Evolutionary conservation across 1,140 invertebrate genomes (phyloP).

Genomic region (Ostrea denselamellosa): DNA sequence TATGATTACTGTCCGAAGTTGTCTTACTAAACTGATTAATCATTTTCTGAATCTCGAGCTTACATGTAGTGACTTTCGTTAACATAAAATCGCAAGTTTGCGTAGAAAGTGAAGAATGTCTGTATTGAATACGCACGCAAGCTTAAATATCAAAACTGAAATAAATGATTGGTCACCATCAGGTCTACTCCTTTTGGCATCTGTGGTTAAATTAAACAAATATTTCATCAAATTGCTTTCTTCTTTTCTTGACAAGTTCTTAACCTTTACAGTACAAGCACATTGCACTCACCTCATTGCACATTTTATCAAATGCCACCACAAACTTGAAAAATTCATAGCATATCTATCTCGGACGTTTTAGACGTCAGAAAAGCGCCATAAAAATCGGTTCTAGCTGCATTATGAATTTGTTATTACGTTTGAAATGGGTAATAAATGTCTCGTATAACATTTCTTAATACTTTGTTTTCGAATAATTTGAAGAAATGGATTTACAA

Average conservation of each 20-base stretch:
- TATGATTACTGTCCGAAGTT: no score
- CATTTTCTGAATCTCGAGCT: no score
- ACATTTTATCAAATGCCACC: slow-evolving; percentile 6
- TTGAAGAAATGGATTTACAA: background rate
- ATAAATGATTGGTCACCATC: background rate
- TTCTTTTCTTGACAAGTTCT: background rate
- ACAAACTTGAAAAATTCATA: slow-evolving; percentile 23
- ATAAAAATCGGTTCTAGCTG: background rate
- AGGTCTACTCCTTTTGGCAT: background rate
- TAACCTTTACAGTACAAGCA: background rate
- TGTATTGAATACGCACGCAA: background rate
- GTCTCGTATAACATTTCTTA: slow-evolving; percentile 25
- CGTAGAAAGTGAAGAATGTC: background rate
- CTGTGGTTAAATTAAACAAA: background rate
- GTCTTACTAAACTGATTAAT: no score
- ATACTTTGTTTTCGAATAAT: background rate
- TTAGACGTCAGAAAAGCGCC: background rate
- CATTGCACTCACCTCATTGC: background rate
- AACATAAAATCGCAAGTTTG: background rate
- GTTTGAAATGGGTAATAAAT: slow-evolving; percentile 28
- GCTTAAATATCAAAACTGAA: background rate
- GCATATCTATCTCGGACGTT: background rate
- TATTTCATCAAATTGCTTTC: background rate
- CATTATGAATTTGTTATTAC: slow-evolving; percentile 20
- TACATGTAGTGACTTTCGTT: no score